Evolutionary conservation across 1,140 invertebrate species (phyloP).

Genomic region (Cyphomyrmex costatus): DNA sequence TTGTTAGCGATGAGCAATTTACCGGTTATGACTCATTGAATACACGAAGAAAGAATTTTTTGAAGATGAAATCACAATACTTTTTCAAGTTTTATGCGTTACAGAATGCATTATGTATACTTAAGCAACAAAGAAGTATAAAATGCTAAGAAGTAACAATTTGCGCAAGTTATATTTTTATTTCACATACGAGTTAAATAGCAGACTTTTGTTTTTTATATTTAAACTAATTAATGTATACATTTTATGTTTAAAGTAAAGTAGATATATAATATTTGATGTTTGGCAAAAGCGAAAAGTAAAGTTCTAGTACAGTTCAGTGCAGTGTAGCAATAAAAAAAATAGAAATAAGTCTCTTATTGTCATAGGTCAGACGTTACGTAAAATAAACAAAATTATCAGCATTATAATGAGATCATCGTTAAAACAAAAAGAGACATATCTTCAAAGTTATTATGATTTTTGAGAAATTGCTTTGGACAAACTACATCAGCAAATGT

Average conservation of each 20-base stretch:
- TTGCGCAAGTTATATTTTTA: slow-evolving; percentile 22
- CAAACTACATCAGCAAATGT: background rate
- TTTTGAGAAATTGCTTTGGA: slow-evolving; percentile 4
- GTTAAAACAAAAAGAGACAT: background rate
- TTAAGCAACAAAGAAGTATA: background rate
- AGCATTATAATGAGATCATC: slow-evolving; percentile 65
- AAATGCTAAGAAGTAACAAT: background rate
- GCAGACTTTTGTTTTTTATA: too few species aligned
- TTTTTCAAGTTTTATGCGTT: slow-evolving; percentile 5
- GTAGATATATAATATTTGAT: too few species aligned
- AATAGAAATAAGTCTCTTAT: slow-evolving; percentile 56
- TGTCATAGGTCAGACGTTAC: slow-evolving; percentile 55
- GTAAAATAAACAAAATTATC: slow-evolving; percentile 57
- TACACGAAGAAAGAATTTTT: slow-evolving; percentile 66
- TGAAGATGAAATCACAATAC: slow-evolving; percentile 27
- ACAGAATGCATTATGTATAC: background rate
- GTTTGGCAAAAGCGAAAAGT: too few species aligned
- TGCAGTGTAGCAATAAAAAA: too few species aligned
- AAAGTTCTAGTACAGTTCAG: too few species aligned
- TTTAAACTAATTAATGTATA: too few species aligned
- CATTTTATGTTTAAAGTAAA: too few species aligned
- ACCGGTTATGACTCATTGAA: slow-evolving; percentile 67
- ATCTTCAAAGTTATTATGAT: background rate
- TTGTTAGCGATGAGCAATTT: slow-evolving; percentile 61
- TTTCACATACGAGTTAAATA: slow-evolving; percentile 5